phyloP scores from a whole-genome alignment of 2,797 vertebrate genomes.

The Ctenopoma kingsleyae region DNA sequence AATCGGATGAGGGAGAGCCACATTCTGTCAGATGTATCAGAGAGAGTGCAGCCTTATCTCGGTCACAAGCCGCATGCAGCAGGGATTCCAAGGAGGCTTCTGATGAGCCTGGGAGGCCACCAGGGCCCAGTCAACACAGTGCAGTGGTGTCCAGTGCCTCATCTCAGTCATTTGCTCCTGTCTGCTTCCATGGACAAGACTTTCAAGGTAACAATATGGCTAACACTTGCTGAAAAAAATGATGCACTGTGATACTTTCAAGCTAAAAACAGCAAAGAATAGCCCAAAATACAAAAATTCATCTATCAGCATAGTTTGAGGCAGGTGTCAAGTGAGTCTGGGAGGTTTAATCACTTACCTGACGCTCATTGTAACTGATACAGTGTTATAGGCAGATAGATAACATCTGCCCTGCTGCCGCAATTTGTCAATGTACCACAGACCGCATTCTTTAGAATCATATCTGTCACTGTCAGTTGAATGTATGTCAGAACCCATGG shows the following conservation, averaged over 20 bases:
- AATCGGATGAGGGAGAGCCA: slow-evolving; percentile 51
- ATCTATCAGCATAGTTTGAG: slow-evolving; percentile 29
- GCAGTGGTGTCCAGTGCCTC: slow-evolving; percentile 91
- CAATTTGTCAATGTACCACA: slow-evolving; percentile 54
- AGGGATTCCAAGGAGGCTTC: slow-evolving; percentile 84
- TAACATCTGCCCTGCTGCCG: slow-evolving; percentile 35
- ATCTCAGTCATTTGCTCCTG: slow-evolving; percentile 91
- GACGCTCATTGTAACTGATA: slow-evolving; percentile 51
- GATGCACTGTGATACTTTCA: neutral
- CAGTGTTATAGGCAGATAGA: slow-evolving; percentile 28
- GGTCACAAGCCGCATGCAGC: slow-evolving; percentile 75
- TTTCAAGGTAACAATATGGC: slow-evolving; percentile 87
- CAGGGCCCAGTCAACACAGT: slow-evolving; percentile 89
- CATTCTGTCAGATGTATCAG: slow-evolving; percentile 81
- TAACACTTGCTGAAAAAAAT: slow-evolving; percentile 7
- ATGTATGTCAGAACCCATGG: slow-evolving; percentile 75
- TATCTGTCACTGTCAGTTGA: slow-evolving; percentile 72
- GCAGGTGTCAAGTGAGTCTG: slow-evolving; percentile 16
- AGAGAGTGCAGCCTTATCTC: slow-evolving; percentile 87
- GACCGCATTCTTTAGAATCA: slow-evolving; percentile 60
- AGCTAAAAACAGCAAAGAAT: neutral
- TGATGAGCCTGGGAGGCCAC: slow-evolving; percentile 88
- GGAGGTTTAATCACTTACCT: slow-evolving; percentile 41
- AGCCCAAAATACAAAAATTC: neutral
- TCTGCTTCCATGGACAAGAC: slow-evolving; percentile 96